A percentile compares a stretch with the other conserved stretches of the same genome.
Conservation (phyloP, 2,888 invertebrate species). For the Leucophenga montana region DNA sequence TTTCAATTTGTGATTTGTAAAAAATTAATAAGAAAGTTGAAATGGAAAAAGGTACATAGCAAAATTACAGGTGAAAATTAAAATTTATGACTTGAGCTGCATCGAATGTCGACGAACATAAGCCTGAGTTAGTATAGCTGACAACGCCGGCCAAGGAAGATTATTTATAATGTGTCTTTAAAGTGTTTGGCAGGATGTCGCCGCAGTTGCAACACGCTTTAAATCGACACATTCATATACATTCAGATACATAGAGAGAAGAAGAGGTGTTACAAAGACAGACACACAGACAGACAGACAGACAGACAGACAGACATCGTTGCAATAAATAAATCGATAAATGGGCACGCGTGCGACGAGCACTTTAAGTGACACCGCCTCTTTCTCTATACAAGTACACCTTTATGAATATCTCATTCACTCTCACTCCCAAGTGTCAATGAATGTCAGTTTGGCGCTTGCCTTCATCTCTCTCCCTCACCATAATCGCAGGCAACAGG, state of each 20-base stretch:
- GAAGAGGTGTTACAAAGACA: too few species aligned
- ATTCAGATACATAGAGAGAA: too few species aligned
- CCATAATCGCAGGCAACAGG: not conserved
- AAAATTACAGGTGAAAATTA: conserved; percentile 20
- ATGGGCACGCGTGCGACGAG: conserved; percentile 2
- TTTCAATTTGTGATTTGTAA: conserved; percentile 16
- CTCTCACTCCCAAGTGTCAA: not conserved
- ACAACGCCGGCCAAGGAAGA: not conserved
- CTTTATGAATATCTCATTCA: too few species aligned
- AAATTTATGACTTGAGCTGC: conserved; percentile 18
- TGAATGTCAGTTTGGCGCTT: not conserved
- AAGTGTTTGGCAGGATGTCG: conserved; percentile 11
- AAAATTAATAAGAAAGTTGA: conserved; percentile 8
- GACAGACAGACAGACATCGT: not conserved
- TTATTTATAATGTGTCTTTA: conserved; percentile 14
- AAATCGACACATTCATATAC: not conserved
- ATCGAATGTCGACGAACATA: too few species aligned
- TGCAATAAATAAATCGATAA: conserved; percentile 8
- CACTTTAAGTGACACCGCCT: not conserved
- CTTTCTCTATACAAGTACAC: too few species aligned
- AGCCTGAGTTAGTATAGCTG: too few species aligned
- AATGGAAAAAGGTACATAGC: conserved; percentile 2
- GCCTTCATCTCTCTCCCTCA: not conserved
- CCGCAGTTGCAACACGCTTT: not conserved
- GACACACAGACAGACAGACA: not conserved